Conservation (phyloP, 2,113 vertebrate genomes). For the Microcebus lehilahytsara region DNA sequence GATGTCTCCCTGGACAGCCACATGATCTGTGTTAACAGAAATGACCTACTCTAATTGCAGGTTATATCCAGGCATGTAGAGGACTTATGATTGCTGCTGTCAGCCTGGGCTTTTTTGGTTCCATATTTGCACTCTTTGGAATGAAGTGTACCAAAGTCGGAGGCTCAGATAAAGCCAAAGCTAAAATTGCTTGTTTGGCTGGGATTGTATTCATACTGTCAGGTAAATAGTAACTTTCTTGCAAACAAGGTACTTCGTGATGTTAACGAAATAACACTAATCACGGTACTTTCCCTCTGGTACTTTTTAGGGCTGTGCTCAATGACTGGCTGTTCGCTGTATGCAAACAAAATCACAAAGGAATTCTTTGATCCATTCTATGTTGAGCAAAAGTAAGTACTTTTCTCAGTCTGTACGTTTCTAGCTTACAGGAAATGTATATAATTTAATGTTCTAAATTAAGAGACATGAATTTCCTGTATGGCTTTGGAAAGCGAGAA, state of each 20-base stretch:
- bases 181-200: constrained; percentile 93
- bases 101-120: constrained; percentile 94
- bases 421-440: not conserved
- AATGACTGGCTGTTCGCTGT: constrained; percentile 94
- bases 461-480: not conserved
- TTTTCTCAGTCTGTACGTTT: constrained; percentile 55
- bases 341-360: constrained; percentile 91
- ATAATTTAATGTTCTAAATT: not conserved
- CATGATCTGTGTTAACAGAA: not conserved
- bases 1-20: not conserved
- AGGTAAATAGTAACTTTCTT: constrained; percentile 86
- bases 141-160: constrained; percentile 99
- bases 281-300: constrained; percentile 49
- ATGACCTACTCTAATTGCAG: constrained; percentile 82
- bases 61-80: constrained; percentile 92
- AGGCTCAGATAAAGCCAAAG: constrained; percentile 92
- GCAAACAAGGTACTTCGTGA: not conserved
- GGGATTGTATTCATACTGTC: constrained; percentile 91
- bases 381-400: constrained; percentile 93
- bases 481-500: not conserved
- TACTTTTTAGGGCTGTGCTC: constrained; percentile 89
- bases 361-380: constrained; percentile 93
- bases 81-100: constrained; percentile 92
- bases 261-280: constrained; percentile 38
- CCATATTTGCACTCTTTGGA: constrained; percentile 92